Evolutionary conservation across 2,888 invertebrate species (phyloP).

Genomic region (Morpho helenor): DNA sequence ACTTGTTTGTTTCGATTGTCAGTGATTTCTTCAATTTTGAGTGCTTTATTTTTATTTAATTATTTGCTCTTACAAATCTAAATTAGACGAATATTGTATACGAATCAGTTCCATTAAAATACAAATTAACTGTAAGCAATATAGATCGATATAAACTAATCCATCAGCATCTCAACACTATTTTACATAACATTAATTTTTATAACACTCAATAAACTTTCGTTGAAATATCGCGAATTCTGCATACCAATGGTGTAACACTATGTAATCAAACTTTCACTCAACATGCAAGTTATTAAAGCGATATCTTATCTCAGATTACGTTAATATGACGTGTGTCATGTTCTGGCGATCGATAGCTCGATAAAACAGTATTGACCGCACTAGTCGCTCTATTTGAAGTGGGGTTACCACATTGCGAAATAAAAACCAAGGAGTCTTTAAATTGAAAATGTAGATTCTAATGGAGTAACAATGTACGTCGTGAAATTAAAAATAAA

Average conservation of each 20-base stretch:
- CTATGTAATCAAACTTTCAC: constrained; percentile 19
- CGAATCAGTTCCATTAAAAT: too few species aligned
- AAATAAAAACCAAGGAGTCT: background rate
- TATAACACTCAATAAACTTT: constrained; percentile 1
- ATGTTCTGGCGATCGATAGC: constrained; percentile 16
- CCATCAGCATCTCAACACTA: background rate
- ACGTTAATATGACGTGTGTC: constrained; percentile 14
- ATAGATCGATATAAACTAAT: background rate
- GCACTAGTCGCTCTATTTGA: constrained; percentile 20
- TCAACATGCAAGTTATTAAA: constrained; percentile 10
- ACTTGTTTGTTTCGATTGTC: too few species aligned
- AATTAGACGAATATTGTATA: too few species aligned
- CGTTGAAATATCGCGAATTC: constrained; percentile 1
- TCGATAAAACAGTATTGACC: constrained; percentile 19
- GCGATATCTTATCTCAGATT: constrained; percentile 19
- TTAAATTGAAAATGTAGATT: too few species aligned
- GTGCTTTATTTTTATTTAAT: too few species aligned
- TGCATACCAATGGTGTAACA: constrained; percentile 10
- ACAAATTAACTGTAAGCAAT: too few species aligned
- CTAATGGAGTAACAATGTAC: too few species aligned
- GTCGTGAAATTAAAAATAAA: too few species aligned
- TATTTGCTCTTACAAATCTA: too few species aligned
- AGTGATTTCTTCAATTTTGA: too few species aligned
- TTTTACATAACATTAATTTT: constrained; percentile 8
- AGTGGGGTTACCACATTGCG: constrained; percentile 2